Evolutionary conservation across 2,113 vertebrate genomes (phyloP).

Genomic region (Alosa alosa): DNA sequence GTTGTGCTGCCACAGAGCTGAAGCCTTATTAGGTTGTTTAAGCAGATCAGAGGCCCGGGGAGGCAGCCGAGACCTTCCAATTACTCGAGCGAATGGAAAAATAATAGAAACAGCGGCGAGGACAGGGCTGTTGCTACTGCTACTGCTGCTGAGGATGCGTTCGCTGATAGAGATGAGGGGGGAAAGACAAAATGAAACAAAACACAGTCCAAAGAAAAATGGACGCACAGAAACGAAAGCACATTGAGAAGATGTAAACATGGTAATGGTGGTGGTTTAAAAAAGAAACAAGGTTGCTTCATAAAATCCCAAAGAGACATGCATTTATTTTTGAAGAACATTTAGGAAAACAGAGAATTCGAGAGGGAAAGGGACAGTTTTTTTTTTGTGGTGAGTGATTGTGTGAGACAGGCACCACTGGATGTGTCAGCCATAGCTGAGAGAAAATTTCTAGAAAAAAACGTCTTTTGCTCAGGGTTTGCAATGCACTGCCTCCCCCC

Average conservation of each 20-base stretch:
- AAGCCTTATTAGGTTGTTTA: conserved; percentile 74
- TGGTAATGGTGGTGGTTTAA: neutral
- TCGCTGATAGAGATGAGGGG: neutral
- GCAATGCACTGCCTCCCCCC: conserved; percentile 12
- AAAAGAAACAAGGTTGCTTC: neutral
- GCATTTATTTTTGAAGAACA: neutral
- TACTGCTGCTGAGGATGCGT: neutral
- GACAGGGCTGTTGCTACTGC: conserved; percentile 4
- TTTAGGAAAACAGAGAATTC: neutral
- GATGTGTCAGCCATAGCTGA: neutral
- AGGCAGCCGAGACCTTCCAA: conserved; percentile 63
- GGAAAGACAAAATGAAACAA: neutral
- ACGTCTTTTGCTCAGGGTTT: conserved; percentile 31
- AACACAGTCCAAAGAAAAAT: neutral
- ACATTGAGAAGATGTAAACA: neutral
- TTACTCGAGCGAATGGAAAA: conserved; percentile 66
- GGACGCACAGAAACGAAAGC: neutral
- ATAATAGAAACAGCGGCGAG: conserved; percentile 60
- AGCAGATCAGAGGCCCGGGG: conserved; percentile 70
- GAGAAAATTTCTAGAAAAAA: conserved; percentile 1
- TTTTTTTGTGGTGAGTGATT: neutral
- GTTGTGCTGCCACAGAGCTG: conserved; percentile 67
- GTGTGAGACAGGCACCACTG: conserved; percentile 6
- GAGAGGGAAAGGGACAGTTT: neutral
- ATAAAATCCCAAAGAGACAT: neutral